Evolutionary conservation across 2,888 invertebrate genomes (phyloP), one percentile per base, ranked within the genome.

Genomic region (Agrochola litura): DNA sequence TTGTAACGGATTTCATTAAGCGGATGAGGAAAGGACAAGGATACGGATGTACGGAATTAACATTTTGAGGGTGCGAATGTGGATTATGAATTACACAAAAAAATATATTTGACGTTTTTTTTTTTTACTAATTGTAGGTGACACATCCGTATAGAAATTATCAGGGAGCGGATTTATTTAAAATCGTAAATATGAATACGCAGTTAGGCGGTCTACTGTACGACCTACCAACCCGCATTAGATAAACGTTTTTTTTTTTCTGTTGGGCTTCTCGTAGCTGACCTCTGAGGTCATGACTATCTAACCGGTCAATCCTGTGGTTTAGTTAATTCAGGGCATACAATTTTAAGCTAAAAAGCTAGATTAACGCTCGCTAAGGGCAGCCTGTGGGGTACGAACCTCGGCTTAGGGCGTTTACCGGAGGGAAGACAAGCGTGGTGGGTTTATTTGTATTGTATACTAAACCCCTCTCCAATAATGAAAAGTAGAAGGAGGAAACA

Each of bases 1-100:
- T 46, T 71, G 79, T 76, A 64, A 64, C 60, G 41, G 49, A 76
- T 37, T 16, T 65, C 46, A 52, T 73, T 30, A 37, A n/a, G 6
- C 16, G 22, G n/a, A 67, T 52, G 52, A 37, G 52, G 12, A 52
- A 41, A 8, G 22, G 25, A 72, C 30, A 16, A 37, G n/a, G 19
- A 30, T 19, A 56, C 61, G 5, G 30, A 61, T 25, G 25, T 54
- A 43, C 10, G 16, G 16, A n/a, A 43, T n/a, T 43, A 30, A 43
- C 3, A 58, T 19, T 58, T 46, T 60, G n/a, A 68, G 30, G 19
- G 43, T 22, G 14, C 3, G 30, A 71, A 16, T 60, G n/a, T 30
- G 46, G 12, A n/a, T n/a, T 37, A 30, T 16, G 10, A 46, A n/a
- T n/a, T 16, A 16, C 43, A 16, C 5, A 10, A 46, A 65, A 25